These are phyloP conservation scores for Oryctes rhinoceros DNA, from an alignment of 1,140 invertebrate species.

Conservation along the genomic window DNA sequence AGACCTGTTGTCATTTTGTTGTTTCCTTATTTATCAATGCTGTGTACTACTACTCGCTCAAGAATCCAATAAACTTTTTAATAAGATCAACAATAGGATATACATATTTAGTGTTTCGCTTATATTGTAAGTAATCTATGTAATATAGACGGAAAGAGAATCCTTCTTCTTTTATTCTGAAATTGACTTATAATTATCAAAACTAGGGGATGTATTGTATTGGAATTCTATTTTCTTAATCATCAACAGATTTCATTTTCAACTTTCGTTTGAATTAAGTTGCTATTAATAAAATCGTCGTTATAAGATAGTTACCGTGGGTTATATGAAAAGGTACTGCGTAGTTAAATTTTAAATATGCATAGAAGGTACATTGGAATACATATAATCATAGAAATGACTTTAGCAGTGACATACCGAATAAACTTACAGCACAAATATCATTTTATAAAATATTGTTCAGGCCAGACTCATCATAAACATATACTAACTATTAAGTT, in stretches of 20 bases:
- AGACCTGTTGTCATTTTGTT: constrained; percentile 30
- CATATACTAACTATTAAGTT: too few relatives aligned
- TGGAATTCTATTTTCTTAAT: neutral
- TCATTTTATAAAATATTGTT: too few relatives aligned
- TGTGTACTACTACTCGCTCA: constrained; percentile 18
- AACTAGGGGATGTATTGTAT: constrained; percentile 18
- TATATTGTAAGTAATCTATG: constrained; percentile 44
- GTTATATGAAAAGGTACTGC: too few relatives aligned
- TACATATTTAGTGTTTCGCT: constrained; percentile 43
- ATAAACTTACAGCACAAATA: too few relatives aligned
- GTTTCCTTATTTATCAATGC: constrained; percentile 2
- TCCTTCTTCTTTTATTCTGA: constrained; percentile 44
- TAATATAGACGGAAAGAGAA: constrained; percentile 56
- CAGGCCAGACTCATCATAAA: too few relatives aligned
- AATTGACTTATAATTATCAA: constrained; percentile 55
- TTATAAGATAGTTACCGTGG: too few relatives aligned
- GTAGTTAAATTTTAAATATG: too few relatives aligned
- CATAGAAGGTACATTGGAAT: too few relatives aligned
- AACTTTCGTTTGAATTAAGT: neutral
- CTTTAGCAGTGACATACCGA: too few relatives aligned
- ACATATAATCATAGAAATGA: too few relatives aligned
- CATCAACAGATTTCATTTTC: neutral
- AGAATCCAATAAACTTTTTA: constrained; percentile 57
- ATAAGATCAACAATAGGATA: constrained; percentile 60
- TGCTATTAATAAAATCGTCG: neutral